Evolutionary conservation across 1,140 invertebrate species (phyloP).

Genomic region (Hermetia illucens): DNA sequence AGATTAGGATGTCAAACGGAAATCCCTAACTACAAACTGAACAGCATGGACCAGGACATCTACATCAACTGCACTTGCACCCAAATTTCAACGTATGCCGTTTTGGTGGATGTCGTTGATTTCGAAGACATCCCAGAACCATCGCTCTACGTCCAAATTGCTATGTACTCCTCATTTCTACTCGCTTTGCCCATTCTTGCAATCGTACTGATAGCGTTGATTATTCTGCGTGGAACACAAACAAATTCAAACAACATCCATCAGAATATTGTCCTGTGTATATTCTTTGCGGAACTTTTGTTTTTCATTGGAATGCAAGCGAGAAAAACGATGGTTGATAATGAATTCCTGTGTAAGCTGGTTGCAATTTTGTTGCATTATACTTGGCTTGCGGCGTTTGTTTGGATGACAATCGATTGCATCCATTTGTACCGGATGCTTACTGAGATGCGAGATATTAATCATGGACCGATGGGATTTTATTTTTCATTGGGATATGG

Average conservation of each 20-base stretch:
- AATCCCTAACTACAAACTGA: constrained; percentile 43
- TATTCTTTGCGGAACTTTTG: constrained; percentile 71
- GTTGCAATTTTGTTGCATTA: constrained; percentile 87
- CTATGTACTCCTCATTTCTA: constrained; percentile 78
- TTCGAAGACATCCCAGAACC: constrained; percentile 76
- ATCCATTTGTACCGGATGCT: constrained; percentile 89
- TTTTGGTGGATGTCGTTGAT: constrained; percentile 82
- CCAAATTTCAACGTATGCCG: constrained; percentile 82
- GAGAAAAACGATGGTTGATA: constrained; percentile 53
- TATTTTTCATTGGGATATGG: constrained; percentile 92
- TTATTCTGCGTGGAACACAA: constrained; percentile 56
- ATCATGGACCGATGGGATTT: constrained; percentile 87
- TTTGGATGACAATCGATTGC: constrained; percentile 84
- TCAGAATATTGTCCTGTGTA: constrained; percentile 79
- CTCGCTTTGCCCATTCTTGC: constrained; percentile 62
- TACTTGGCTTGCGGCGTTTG: constrained; percentile 76
- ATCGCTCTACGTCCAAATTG: constrained; percentile 67
- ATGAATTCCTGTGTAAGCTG: constrained; percentile 77
- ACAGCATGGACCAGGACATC: constrained; percentile 30
- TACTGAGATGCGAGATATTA: constrained; percentile 90
- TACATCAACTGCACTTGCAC: constrained; percentile 92
- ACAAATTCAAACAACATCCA: constrained; percentile 92
- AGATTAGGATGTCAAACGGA: constrained; percentile 76
- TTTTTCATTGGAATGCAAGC: constrained; percentile 79
- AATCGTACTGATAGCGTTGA: constrained; percentile 58